Evolutionary conservation across 2,797 vertebrate genomes (phyloP), one percentile per base, ranked within the genome.

Genomic region (Pipistrellus pipistrellus): DNA sequence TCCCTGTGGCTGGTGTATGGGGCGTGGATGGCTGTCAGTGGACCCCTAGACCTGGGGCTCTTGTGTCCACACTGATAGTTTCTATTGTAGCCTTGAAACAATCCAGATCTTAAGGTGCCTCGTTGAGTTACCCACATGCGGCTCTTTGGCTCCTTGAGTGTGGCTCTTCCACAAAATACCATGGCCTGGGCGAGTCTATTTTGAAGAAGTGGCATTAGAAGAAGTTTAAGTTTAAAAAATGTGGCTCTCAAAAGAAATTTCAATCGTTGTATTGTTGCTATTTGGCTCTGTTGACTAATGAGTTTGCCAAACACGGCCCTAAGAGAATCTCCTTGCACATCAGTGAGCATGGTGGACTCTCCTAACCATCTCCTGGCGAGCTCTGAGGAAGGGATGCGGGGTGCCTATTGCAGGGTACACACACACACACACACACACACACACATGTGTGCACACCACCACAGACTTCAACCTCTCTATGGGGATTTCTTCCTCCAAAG

Each of bases 381-480:
- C 8, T 38, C 14, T 35, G n/a, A 53, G 85, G 46, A 85, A 23
- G 48, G 11, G 3, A 46, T 3, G 8, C 8, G 7, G 20, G 15
- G 8, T 30, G n/a, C 6, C 2, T 32, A 4, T 14, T 30, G 25
- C 4, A 12, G 12, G 4, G 4, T 3, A 4, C 9, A 32, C 1
- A 1, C 12, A 20, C 7, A 46, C 35, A 38, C 57, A 25, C 23
- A 25, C 57, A 64, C 30, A 20, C 44, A 2, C 27, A n/a, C 57
- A 10, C 1, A 9, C 25, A 8, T 1, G 4, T 38, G 0, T 0
- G 9, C 30, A 32, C 46, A 41, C 2, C 0, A 11, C 10, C 30
- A 17, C 13, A 30, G 25, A 35, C 23, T 82, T 75, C 17, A 21
- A 9, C 30, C 2, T 35, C 85, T 72, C 82, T 41, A n/a, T 3